Evolutionary conservation across 2,113 vertebrate species (phyloP), one percentile per base, ranked within the genome.

Genomic region (Poeciliopsis retropinna): DNA sequence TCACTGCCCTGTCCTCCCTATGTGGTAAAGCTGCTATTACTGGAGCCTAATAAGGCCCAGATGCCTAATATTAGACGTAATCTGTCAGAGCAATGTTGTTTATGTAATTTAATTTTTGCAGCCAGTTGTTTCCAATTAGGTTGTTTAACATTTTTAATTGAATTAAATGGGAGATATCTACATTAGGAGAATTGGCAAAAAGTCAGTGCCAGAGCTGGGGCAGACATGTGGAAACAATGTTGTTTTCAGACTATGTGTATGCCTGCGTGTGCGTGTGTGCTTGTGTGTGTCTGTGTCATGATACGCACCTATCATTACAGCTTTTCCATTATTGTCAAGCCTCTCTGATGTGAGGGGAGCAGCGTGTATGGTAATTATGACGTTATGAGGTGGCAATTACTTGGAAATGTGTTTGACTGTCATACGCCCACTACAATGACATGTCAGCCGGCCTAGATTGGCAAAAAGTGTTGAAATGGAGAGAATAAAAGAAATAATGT

Each of bases 21-120:
- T 88, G 84, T 67, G 76, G 87, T 65, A 72, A 71, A 79, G 81
- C 86, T 93, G 89, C 93, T 91, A 92, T 93, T 94, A 88, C 91
- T 88, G 84, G 60, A 73, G 76, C 78, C 79, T 94, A 94, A 94
- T 92, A 88, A 91, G 87, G 85, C 85, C 89, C 92, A 94, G 92
- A 93, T 94, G 93, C 89, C 90, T 91, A 92, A 94, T 94, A 94
- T 94, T 92, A 91, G 89, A 93, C 86, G 81, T 92, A 91, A 92
- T 94, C 93, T 93, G 87, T 92, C 91, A 91, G 86, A 90, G 91
- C 85, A 91, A 85, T 90, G 92, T 92, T 94, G 92, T 93, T 94
- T 92, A 93, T 93, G 89, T 92, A 90, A 92, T 92, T 91, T 90
- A 90, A 93, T 93, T 93, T 92, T 94, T 92, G 88, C 86, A 90